Base-by-base conservation (phyloP, 2,113 vertebrate species). In the Nibea albiflora region DNA sequence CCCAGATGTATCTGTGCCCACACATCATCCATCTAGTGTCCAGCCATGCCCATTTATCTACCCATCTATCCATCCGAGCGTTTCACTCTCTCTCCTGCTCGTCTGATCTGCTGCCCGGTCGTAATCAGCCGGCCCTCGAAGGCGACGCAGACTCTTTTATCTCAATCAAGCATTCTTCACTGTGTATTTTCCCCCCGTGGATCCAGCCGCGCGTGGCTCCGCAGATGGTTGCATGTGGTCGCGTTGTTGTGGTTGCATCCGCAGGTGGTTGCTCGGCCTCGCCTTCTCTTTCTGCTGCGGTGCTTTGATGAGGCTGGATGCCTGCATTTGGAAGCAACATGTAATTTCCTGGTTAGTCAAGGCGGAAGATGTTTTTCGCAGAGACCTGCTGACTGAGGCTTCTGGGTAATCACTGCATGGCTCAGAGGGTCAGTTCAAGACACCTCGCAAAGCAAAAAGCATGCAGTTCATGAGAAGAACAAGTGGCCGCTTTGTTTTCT, bases 31-130 rank as follows among this genome's bases (percentile, higher is more conserved):
- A 78, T 89, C 76, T 78, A 28, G 44, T 60, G 58, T 83, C 71
- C 54, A 60, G 62, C 44, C 68, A 9, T 60, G 62, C 71, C 73
- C 47, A 24, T 85, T 80, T 70, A 88, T 85, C 78, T 39, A 28
- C 57, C 62, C 67, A 78, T 87, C 88, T 60, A 35, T 65, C 72
- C 50, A 68, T 74, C 75, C 54, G 71, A 91, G 79, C 66, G 28
- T 81, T 77, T 74, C 58, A 46, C 73, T 57, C 62, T 54, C 64
- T n/a, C 57, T 50, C 42, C 5, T 5, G 11, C 82, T 86, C 53
- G 57, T 91, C 73, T 88, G 86, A 89, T 90, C 79, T 49, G 67
- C 78, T 58, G 85, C 81, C 89, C 77, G 56, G 65, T 83, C 69
- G 70, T 84, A 81, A 88, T 88, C 70, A 84, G 49, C 50, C 67